Conservation (phyloP, 2,888 invertebrate genomes). For the Drosophila paramelanica region DNA sequence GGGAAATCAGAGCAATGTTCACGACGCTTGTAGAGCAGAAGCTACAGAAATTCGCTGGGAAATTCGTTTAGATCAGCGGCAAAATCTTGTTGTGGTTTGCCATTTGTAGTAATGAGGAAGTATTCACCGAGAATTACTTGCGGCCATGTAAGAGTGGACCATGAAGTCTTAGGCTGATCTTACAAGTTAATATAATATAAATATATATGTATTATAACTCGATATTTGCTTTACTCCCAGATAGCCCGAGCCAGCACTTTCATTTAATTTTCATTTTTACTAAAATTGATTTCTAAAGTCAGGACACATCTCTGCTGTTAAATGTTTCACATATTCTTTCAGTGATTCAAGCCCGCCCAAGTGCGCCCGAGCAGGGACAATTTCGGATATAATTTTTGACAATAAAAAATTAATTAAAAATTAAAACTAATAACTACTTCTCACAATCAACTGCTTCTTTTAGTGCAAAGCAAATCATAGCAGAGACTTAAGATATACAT, state of each 20-base stretch:
- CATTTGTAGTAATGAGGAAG: slow-evolving; percentile 42
- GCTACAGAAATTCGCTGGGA: slow-evolving; percentile 49
- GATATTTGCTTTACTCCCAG: too few relatives aligned
- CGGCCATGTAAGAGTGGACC: slow-evolving; percentile 7
- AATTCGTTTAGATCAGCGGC: slow-evolving; percentile 33
- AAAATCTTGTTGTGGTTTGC: slow-evolving; percentile 3
- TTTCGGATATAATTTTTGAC: neutral
- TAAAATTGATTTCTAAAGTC: too few relatives aligned
- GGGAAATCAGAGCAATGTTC: slow-evolving; percentile 60
- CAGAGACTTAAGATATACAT: neutral
- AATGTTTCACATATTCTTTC: too few relatives aligned
- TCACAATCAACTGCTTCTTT: neutral
- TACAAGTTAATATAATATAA: neutral
- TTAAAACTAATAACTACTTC: neutral
- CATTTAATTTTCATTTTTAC: too few relatives aligned
- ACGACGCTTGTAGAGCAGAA: slow-evolving; percentile 21
- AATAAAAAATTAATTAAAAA: neutral
- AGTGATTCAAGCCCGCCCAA: too few relatives aligned
- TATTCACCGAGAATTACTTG: slow-evolving; percentile 20
- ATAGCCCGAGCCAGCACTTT: too few relatives aligned
- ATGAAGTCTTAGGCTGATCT: neutral
- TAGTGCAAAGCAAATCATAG: neutral
- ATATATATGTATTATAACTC: too few relatives aligned
- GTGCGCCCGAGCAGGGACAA: too few relatives aligned
- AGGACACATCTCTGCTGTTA: too few relatives aligned